Percentiles rank a stretch among this genome's conserved stretches.
phyloP scores from a whole-genome alignment of 2,888 invertebrate genomes.

The Protophormia terraenovae region DNA sequence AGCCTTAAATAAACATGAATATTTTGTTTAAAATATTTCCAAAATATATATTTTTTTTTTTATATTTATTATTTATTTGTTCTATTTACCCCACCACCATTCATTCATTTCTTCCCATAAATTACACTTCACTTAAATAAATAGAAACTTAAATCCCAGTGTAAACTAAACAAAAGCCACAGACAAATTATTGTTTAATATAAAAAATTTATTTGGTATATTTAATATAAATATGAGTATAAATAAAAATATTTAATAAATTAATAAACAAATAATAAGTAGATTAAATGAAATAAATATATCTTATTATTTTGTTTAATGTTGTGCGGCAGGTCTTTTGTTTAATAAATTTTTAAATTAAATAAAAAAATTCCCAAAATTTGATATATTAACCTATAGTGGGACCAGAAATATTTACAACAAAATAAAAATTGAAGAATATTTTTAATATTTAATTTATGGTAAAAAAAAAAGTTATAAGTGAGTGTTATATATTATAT shows the following conservation, averaged over 20 bases:
- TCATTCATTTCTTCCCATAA: background rate
- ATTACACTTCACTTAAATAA: background rate
- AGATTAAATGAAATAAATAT: background rate
- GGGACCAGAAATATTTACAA: too few relatives aligned
- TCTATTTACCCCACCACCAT: background rate
- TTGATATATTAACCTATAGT: background rate
- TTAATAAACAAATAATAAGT: constrained; percentile 11
- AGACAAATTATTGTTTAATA: background rate
- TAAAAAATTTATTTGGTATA: background rate
- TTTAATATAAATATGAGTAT: background rate
- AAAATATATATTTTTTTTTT: background rate
- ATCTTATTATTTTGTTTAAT: background rate
- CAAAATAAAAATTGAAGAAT: too few relatives aligned
- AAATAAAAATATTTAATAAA: background rate
- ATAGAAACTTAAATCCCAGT: background rate
- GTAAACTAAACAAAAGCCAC: background rate
- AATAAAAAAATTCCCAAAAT: background rate
- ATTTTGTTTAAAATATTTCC: background rate
- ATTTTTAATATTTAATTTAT: too few relatives aligned
- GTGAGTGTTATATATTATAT: too few relatives aligned
- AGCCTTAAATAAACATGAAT: background rate
- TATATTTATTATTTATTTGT: too few relatives aligned
- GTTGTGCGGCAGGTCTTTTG: background rate
- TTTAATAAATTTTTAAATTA: background rate
- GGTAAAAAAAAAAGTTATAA: too few relatives aligned